A percentile compares a stretch with the other conserved stretches of the same genome.
These are phyloP conservation scores for Brienomyrus longianalis DNA, from an alignment of 2,113 vertebrate genomes.

Conservation along the genomic window DNA sequence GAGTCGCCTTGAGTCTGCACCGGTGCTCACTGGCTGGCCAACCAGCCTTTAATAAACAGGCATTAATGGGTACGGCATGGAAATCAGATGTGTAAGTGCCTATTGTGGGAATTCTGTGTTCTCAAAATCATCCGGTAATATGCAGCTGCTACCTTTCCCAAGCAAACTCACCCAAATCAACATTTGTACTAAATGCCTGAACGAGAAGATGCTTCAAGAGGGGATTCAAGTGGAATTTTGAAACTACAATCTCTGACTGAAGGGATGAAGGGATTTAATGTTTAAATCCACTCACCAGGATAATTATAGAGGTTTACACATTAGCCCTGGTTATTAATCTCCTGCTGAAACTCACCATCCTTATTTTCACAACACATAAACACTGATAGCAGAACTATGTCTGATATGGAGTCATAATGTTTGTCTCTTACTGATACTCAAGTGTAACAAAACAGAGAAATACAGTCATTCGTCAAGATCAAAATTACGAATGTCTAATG, in stretches of 20 bases:
- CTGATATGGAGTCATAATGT: not conserved
- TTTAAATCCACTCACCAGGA: not conserved
- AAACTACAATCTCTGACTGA: not conserved
- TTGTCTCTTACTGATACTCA: not conserved
- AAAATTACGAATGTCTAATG: not conserved
- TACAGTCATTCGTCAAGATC: not conserved
- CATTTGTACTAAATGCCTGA: not conserved
- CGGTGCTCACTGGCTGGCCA: not conserved
- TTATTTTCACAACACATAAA: not conserved
- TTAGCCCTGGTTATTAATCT: not conserved
- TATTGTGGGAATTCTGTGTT: not conserved
- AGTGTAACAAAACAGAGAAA: not conserved
- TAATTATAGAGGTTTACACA: not conserved
- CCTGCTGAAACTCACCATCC: not conserved
- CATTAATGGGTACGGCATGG: not conserved
- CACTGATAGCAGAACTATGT: not conserved
- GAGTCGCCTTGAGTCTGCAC: not conserved
- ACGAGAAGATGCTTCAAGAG: not conserved
- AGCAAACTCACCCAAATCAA: not conserved
- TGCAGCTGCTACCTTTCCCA: not conserved
- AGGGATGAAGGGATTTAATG: not conserved
- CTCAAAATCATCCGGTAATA: not conserved
- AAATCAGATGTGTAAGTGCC: not conserved
- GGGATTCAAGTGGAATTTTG: not conserved
- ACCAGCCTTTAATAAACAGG: not conserved